A percentile compares a stretch with the other conserved stretches of the same genome.
Evolutionary conservation across 2,888 invertebrate species (phyloP).

Genomic region (Athrips mouffetella): DNA sequence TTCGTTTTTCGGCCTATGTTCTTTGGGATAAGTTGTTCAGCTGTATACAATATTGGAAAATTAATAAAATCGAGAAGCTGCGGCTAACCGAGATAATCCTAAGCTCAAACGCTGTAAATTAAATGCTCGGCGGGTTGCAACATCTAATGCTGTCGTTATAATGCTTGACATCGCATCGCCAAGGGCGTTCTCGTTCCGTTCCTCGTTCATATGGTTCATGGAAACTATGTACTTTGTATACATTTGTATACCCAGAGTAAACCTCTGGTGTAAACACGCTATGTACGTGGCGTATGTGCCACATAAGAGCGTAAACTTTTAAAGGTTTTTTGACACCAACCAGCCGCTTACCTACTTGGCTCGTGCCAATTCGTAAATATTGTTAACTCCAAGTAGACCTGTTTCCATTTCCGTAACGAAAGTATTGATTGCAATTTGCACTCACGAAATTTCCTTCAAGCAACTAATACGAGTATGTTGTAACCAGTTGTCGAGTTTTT

Average conservation of each 20-base stretch:
- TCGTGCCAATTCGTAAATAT: too few relatives aligned
- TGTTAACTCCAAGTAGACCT: conserved; percentile 8
- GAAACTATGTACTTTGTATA: conserved; percentile 4
- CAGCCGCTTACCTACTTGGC: too few relatives aligned
- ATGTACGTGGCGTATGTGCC: neutral
- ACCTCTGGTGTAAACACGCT: neutral
- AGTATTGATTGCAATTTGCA: conserved; percentile 26
- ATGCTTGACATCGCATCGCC: conserved; percentile 15
- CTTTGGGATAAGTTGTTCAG: too few relatives aligned
- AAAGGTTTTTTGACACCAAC: neutral
- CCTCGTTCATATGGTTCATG: conserved; percentile 16
- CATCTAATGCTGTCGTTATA: conserved; percentile 2
- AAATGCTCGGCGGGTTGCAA: conserved; percentile 8
- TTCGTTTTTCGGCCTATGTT: too few relatives aligned
- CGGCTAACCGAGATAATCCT: too few relatives aligned
- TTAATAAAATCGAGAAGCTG: too few relatives aligned
- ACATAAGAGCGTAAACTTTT: too few relatives aligned
- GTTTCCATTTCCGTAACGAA: conserved; percentile 17
- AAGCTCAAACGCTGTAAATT: conserved; percentile 10
- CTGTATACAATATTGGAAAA: too few relatives aligned
- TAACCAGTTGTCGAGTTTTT: conserved; percentile 22
- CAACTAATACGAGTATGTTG: conserved; percentile 22
- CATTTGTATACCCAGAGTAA: neutral
- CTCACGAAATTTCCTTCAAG: conserved; percentile 23
- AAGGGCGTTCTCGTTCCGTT: conserved; percentile 18